Base-by-base conservation (phyloP, 2,888 invertebrate species). In the Frankliniella fusca region DNA sequence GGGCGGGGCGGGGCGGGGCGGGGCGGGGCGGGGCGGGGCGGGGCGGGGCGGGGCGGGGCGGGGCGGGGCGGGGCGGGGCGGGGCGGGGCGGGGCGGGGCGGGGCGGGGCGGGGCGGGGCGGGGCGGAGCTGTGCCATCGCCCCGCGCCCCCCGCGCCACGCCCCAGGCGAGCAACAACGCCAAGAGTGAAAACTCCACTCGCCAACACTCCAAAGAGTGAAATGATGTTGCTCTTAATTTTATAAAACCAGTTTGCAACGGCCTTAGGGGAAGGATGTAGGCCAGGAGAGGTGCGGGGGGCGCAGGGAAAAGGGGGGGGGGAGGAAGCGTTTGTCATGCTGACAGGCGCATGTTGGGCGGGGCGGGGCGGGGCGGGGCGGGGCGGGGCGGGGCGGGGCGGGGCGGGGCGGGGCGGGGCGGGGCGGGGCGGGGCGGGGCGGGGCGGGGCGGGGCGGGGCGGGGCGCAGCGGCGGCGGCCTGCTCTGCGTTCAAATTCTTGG, bases 221-320 rank as follows among this genome's bases (percentile, higher is more conserved):
- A 76, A 76, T 76, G 70, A 76, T 27, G 70, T 10, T 76, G 70
- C 70, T 76, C 70, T 76, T 76, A 76, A 76, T 76, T 76, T 76
- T 76, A 76, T 27, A 23, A 76, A 76, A 76, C 70, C 27, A 76
- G 70, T 76, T 76, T 76, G 70, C 70, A 76, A 76, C 70, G 70
- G 70, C 70, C 70, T n/a, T 76, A 76, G 70, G 70, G 70, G n/a
- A 76, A 23, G 70, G 70, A 76, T 76, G 70, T 76, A 76, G 70
- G 70, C 70, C 70, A 76, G 70, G 70, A 10, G 11, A 23, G 11
- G n/a, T 27, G 70, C 70, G 11, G 70, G 61, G 61, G 61, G 61
- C 10, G 61, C 18, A 61, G 61, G 61, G 70, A 11, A 70, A 18
- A 3, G 70, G 70, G 70, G 70, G 23, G 23, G 7, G 15, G 15